These are phyloP conservation scores for Muscicapa striata DNA, from an alignment of 2,797 vertebrate species.

Conservation along the genomic window DNA sequence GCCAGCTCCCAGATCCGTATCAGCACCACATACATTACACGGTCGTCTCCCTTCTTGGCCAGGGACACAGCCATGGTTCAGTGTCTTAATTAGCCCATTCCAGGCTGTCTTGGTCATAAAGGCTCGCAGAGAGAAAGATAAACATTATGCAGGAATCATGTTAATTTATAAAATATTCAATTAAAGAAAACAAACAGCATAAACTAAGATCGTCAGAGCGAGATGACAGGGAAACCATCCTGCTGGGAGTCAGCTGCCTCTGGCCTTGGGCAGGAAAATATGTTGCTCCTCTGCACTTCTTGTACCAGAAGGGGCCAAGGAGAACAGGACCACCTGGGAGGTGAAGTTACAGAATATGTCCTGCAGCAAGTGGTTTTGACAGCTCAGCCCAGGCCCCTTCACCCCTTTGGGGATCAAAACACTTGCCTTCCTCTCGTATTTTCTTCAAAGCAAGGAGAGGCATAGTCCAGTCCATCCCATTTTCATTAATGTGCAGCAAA, in stretches of 20 bases:
- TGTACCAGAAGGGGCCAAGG: not conserved
- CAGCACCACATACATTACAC: slow-evolving; percentile 12
- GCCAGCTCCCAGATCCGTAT: slow-evolving; percentile 40
- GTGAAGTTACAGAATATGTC: not conserved
- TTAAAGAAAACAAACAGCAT: slow-evolving; percentile 62
- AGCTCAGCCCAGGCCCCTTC: not conserved
- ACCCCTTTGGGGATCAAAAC: not conserved
- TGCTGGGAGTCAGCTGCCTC: slow-evolving; percentile 15
- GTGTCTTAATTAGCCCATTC: slow-evolving; percentile 58
- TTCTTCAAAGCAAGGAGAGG: not conserved
- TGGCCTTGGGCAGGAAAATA: not conserved
- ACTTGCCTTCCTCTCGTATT: not conserved
- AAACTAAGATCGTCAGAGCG: slow-evolving; percentile 16
- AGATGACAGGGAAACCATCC: not conserved
- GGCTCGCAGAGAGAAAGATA: slow-evolving; percentile 42
- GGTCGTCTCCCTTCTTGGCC: slow-evolving; percentile 1
- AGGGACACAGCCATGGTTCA: slow-evolving; percentile 39
- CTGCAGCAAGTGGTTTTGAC: not conserved
- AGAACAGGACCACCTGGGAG: not conserved
- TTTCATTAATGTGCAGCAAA: not conserved
- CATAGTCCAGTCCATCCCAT: not conserved
- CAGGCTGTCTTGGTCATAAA: slow-evolving; percentile 37
- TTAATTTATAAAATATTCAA: slow-evolving; percentile 63
- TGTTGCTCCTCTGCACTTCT: not conserved
- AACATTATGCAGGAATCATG: slow-evolving; percentile 28